These are phyloP conservation scores for Dendrolimus kikuchii DNA, from an alignment of 1,140 invertebrate species.

Conservation along the genomic window DNA sequence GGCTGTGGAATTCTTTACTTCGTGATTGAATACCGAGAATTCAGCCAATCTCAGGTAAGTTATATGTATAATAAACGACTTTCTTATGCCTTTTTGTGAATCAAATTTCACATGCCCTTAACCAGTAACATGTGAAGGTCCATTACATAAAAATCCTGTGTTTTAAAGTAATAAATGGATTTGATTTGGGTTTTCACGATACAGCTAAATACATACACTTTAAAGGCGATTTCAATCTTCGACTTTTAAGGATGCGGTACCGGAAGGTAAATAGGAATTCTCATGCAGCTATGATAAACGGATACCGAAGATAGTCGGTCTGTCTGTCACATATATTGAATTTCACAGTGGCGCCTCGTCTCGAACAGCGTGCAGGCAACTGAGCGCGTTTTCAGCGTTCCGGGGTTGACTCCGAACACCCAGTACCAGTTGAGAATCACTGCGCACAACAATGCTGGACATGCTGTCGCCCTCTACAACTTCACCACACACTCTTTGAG, in stretches of 20 bases:
- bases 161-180: slow-evolving; percentile 1
- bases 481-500: slow-evolving; percentile 85
- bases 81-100: too few relatives aligned
- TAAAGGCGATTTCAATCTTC: too few relatives aligned
- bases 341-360: slow-evolving; percentile 78
- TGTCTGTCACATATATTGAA: neutral
- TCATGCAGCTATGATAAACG: too few relatives aligned
- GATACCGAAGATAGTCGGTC: too few relatives aligned
- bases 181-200: neutral
- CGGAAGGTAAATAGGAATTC: too few relatives aligned
- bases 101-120: too few relatives aligned
- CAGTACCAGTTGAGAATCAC: slow-evolving; percentile 90
- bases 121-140: too few relatives aligned
- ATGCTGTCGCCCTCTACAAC: slow-evolving; percentile 89
- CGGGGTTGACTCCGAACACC: slow-evolving; percentile 87
- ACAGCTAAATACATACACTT: too few relatives aligned
- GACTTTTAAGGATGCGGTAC: too few relatives aligned
- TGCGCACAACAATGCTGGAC: slow-evolving; percentile 94
- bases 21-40: slow-evolving; percentile 84
- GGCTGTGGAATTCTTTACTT: slow-evolving; percentile 92
- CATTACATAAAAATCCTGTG: neutral
- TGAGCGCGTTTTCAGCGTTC: slow-evolving; percentile 84
- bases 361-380: slow-evolving; percentile 83
- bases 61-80: too few relatives aligned
- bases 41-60: slow-evolving; percentile 67